Evolutionary conservation across 2,797 vertebrate species (phyloP).

Genomic region (Sebastes alutus): DNA sequence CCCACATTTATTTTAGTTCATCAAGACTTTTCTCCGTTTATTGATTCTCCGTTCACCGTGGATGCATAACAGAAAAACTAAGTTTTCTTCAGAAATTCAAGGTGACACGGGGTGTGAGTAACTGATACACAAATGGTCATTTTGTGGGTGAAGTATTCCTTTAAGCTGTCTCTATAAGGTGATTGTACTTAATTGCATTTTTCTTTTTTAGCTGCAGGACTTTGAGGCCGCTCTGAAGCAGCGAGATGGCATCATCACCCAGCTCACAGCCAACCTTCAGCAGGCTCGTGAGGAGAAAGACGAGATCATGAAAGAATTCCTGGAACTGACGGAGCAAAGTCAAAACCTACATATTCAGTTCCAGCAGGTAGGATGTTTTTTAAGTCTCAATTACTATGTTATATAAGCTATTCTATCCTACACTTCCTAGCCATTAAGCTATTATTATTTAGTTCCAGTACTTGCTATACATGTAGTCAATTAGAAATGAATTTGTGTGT

Average conservation of each 20-base stretch:
- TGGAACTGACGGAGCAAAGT: conserved; percentile 94
- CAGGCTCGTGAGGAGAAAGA: conserved; percentile 96
- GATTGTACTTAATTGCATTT: not conserved
- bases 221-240: conserved; percentile 97
- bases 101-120: no score
- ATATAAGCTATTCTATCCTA: not conserved
- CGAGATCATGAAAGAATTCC: conserved; percentile 95
- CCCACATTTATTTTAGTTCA: no score
- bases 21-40: no score
- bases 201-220: conserved; percentile 87
- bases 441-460: not conserved
- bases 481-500: not conserved
- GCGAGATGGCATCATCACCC: conserved; percentile 96
- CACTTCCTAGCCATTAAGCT: not conserved
- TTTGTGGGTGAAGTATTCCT: no score
- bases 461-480: not conserved
- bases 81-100: no score
- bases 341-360: conserved; percentile 98
- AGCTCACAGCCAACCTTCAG: conserved; percentile 94
- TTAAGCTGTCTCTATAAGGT: no score
- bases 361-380: conserved; percentile 86
- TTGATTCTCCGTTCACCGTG: no score
- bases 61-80: no score
- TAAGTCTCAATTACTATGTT: not conserved
- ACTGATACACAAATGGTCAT: no score